phyloP scores from a whole-genome alignment of 2,797 vertebrate species.

The Iguana delicatissima region DNA sequence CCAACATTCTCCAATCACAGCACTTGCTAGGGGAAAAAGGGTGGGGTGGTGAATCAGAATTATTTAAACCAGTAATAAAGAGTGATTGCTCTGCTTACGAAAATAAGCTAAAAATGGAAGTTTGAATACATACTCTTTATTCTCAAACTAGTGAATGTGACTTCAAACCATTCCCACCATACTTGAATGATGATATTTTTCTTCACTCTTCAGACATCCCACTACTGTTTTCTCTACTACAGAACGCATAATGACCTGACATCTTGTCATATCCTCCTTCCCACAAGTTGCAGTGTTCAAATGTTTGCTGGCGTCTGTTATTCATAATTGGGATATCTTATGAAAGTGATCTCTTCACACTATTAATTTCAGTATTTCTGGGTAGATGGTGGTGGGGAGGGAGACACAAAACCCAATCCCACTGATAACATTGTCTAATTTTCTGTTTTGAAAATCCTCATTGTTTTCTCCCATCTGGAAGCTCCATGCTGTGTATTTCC shows the following conservation, averaged over 20 bases:
- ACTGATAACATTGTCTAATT: slow-evolving; percentile 36
- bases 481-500: background rate
- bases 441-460: background rate
- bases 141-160: background rate
- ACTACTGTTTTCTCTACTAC: background rate
- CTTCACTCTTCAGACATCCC: background rate
- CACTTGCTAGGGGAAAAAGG: no score
- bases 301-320: slow-evolving; percentile 23
- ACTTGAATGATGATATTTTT: background rate
- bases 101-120: background rate
- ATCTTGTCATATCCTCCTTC: background rate
- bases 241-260: background rate
- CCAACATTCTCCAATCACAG: no score
- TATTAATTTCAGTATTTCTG: slow-evolving; percentile 38
- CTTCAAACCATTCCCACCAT: background rate
- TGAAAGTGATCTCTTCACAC: slow-evolving; percentile 36
- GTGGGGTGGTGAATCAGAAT: background rate
- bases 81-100: background rate
- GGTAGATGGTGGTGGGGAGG: slow-evolving; percentile 15
- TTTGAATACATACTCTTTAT: background rate
- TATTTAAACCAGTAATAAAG: background rate
- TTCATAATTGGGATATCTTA: slow-evolving; percentile 34
- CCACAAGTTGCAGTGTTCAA: background rate
- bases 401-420: background rate
- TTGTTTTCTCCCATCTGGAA: slow-evolving; percentile 25